Conservation (phyloP, 2,113 vertebrate genomes). For the Dolichallabes microphthalmus region DNA sequence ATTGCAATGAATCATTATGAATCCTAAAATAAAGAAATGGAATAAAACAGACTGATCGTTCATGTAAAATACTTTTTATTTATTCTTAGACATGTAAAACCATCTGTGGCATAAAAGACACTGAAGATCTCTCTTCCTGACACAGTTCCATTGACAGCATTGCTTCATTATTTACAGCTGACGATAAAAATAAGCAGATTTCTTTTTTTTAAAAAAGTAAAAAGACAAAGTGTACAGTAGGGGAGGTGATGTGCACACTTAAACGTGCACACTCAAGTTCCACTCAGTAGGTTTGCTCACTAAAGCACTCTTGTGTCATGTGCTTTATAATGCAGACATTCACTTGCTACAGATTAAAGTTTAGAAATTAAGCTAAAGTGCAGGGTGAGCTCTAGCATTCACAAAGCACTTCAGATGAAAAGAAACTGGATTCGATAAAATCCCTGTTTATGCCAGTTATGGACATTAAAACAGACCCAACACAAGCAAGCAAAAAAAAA, state of each 20-base stretch:
- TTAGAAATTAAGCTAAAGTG: slow-evolving; percentile 30
- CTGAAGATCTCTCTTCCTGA: slow-evolving; percentile 45
- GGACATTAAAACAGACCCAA: background rate
- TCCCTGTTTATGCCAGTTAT: background rate
- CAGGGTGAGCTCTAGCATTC: slow-evolving; percentile 20
- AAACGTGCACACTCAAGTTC: slow-evolving; percentile 28
- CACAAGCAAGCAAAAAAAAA: background rate
- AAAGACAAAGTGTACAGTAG: slow-evolving; percentile 9
- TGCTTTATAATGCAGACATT: background rate
- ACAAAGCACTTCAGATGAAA: slow-evolving; percentile 7
- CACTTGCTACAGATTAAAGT: background rate
- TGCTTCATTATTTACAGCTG: slow-evolving; percentile 51
- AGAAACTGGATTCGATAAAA: background rate
- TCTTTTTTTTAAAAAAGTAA: slow-evolving; percentile 29
- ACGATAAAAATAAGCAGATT: slow-evolving; percentile 35
- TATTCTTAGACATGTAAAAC: slow-evolving; percentile 66
- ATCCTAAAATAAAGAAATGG: too few relatives aligned
- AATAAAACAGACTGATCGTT: slow-evolving; percentile 18
- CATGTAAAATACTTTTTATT: slow-evolving; percentile 72
- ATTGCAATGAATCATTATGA: too few relatives aligned
- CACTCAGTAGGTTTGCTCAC: background rate
- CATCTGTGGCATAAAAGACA: slow-evolving; percentile 54
- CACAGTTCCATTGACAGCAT: slow-evolving; percentile 41
- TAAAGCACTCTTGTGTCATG: background rate
- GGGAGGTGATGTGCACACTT: slow-evolving; percentile 26